phyloP scores from a whole-genome alignment of 2,113 vertebrate genomes.

The Xerus inauris region DNA sequence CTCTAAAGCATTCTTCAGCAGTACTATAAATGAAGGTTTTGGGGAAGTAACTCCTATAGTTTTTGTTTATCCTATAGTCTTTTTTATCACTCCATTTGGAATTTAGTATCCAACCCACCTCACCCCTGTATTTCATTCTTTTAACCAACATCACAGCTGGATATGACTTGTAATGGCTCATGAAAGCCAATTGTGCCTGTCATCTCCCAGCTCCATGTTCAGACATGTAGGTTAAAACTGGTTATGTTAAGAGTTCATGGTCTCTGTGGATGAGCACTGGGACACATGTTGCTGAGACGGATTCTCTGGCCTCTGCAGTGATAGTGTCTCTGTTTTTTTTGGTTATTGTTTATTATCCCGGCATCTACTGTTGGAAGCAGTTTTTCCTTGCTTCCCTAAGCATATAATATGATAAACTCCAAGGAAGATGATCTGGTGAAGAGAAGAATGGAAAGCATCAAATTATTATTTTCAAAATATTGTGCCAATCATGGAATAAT shows the following conservation, averaged over 20 bases:
- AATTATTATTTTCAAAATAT: slow-evolving; percentile 41
- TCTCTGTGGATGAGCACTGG: neutral
- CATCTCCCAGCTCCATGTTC: neutral
- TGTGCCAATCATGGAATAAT: neutral
- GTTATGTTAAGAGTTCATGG: neutral
- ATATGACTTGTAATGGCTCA: neutral
- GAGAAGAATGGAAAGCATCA: neutral
- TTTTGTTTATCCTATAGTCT: neutral
- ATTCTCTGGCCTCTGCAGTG: neutral
- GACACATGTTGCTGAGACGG: neutral
- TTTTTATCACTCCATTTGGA: neutral
- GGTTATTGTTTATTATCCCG: neutral
- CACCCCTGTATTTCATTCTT: neutral
- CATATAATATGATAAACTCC: neutral
- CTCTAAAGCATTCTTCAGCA: neutral
- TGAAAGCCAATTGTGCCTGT: neutral
- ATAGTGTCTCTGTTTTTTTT: neutral
- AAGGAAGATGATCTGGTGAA: neutral
- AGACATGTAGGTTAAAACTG: neutral
- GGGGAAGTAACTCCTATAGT: neutral
- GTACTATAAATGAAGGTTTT: neutral
- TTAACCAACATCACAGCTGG: neutral
- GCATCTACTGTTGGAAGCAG: neutral
- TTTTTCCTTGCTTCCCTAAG: neutral
- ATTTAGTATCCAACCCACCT: neutral